Evolutionary conservation across 1,140 invertebrate genomes (phyloP).

Genomic region (Ips typographus): DNA sequence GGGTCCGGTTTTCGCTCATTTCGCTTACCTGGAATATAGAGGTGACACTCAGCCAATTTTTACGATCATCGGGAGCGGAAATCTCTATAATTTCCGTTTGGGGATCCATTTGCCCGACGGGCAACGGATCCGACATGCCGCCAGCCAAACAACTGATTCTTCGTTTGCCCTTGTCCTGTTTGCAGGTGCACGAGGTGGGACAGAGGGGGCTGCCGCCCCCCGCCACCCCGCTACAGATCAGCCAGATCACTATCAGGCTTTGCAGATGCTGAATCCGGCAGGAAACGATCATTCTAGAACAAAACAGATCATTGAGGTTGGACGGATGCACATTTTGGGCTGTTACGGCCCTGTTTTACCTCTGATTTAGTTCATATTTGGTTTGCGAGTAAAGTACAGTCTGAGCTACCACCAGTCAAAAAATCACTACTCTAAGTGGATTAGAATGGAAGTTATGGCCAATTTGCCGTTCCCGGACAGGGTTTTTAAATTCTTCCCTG

Average conservation of each 20-base stretch:
- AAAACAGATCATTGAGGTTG: conserved; percentile 2
- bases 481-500: too few species aligned
- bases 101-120: conserved; percentile 62
- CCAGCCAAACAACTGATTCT: conserved; percentile 57
- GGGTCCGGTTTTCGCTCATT: conserved; percentile 66
- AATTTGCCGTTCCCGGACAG: too few species aligned
- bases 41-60: conserved; percentile 70
- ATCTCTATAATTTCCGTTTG: conserved; percentile 69
- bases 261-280: conserved; percentile 40
- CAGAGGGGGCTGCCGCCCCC: conserved; percentile 47
- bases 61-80: conserved; percentile 61
- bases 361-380: too few species aligned
- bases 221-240: conserved; percentile 40
- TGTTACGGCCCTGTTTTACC: too few species aligned
- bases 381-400: too few species aligned
- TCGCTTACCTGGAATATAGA: conserved; percentile 67
- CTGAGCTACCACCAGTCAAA: too few species aligned
- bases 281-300: conserved; percentile 47
- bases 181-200: conserved; percentile 47
- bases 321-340: too few species aligned
- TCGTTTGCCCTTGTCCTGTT: conserved; percentile 44
- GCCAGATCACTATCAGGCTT: conserved; percentile 47
- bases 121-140: conserved; percentile 62
- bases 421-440: too few species aligned
- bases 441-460: too few species aligned